Percentiles rank a stretch among this genome's conserved stretches.
phyloP scores from a whole-genome alignment of 2,113 vertebrate genomes.

The Caranx ignobilis region DNA sequence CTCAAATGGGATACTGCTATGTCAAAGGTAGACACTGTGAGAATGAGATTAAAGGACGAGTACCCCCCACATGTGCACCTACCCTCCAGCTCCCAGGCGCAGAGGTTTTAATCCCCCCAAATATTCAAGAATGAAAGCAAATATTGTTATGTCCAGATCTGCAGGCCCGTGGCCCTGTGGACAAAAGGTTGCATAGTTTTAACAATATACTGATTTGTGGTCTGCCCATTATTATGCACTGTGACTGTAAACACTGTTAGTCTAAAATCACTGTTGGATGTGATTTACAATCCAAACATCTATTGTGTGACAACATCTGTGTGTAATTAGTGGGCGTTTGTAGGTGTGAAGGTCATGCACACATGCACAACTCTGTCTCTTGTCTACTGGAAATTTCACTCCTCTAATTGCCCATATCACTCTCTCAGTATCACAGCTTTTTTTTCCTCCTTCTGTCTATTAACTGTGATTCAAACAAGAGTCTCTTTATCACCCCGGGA shows the following conservation, averaged over 20 bases:
- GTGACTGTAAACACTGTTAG: background rate
- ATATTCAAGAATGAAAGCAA: conserved; percentile 81
- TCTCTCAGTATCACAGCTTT: conserved; percentile 46
- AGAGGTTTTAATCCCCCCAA: conserved; percentile 78
- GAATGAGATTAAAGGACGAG: conserved; percentile 76
- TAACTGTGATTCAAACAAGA: conserved; percentile 73
- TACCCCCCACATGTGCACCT: conserved; percentile 45
- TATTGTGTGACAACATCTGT: conserved; percentile 2
- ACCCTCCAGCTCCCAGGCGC: conserved; percentile 47
- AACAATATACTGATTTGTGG: background rate
- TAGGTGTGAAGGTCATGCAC: conserved; percentile 41
- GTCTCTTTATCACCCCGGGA: conserved; percentile 76
- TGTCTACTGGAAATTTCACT: conserved; percentile 62
- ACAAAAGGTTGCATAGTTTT: conserved; percentile 3
- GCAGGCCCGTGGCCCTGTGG: background rate
- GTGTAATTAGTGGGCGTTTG: conserved; percentile 36
- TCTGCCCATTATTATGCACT: background rate
- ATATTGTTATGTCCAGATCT: conserved; percentile 71
- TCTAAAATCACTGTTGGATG: background rate
- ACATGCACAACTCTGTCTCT: conserved; percentile 31
- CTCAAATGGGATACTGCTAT: conserved; percentile 64
- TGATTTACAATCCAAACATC: background rate
- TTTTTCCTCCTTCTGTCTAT: conserved; percentile 45
- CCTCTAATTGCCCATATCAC: conserved; percentile 71
- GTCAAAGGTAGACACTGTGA: conserved; percentile 75